Conservation (phyloP, 2,888 invertebrate species). For the Xestia ashworthii region DNA sequence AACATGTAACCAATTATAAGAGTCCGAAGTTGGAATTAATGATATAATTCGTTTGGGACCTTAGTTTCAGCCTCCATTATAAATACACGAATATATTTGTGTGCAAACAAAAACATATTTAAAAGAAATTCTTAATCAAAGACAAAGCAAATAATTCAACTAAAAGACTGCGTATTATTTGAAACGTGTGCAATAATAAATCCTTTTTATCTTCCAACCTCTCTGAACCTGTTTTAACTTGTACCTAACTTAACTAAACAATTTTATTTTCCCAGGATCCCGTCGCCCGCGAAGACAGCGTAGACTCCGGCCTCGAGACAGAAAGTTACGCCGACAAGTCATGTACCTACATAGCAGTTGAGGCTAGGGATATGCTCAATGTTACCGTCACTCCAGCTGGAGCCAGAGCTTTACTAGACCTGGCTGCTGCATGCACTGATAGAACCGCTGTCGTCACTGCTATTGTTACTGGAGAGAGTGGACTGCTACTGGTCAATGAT, state of each 20-base stretch:
- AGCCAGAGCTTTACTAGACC: conserved; percentile 90
- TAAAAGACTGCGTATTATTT: background rate
- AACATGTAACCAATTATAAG: too few relatives aligned
- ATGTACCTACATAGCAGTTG: conserved; percentile 93
- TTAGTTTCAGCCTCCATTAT: background rate
- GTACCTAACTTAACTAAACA: background rate
- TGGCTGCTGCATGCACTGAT: conserved; percentile 76
- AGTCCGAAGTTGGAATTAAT: background rate
- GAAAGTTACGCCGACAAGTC: conserved; percentile 80
- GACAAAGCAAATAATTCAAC: background rate
- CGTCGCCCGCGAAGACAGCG: conserved; percentile 84
- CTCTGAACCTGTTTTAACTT: background rate
- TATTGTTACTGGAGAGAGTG: conserved; percentile 77
- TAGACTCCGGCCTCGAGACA: conserved; percentile 88
- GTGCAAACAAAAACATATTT: background rate
- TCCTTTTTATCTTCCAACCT: background rate
- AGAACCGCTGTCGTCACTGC: conserved; percentile 83
- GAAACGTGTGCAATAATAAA: background rate
- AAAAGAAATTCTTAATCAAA: background rate
- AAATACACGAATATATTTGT: background rate
- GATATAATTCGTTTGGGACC: background rate
- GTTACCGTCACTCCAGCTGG: conserved; percentile 92
- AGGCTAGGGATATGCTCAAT: conserved; percentile 92
- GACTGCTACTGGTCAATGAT: conserved; percentile 91
- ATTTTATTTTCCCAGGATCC: conserved; percentile 73